Percentiles rank a stretch among this genome's conserved stretches.
Conservation (phyloP, 2,113 vertebrate genomes). For the Ursus arctos region DNA sequence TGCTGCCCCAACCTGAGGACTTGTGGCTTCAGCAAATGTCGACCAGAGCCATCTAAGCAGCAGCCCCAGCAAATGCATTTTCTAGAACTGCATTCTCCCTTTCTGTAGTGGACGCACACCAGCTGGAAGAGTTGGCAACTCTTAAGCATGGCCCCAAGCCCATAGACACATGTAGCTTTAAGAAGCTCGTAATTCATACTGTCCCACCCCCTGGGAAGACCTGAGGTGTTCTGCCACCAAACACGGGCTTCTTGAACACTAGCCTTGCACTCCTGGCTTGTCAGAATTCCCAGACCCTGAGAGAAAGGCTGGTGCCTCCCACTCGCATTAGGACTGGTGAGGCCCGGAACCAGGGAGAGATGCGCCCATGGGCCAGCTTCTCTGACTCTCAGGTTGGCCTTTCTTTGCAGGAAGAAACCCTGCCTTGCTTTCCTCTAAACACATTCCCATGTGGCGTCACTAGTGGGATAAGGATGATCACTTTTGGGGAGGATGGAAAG, state of each 20-base stretch:
- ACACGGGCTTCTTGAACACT: background rate
- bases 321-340: background rate
- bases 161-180: background rate
- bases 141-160: background rate
- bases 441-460: background rate
- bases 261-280: background rate
- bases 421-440: background rate
- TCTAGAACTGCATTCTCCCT: slow-evolving; percentile 5
- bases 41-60: slow-evolving; percentile 79
- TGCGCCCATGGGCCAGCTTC: background rate
- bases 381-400: background rate
- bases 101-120: slow-evolving; percentile 42
- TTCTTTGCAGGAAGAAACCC: background rate
- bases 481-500: background rate
- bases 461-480: background rate
- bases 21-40: slow-evolving; percentile 81
- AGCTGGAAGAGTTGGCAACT: slow-evolving; percentile 39
- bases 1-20: slow-evolving; percentile 73
- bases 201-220: background rate
- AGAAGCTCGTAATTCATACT: background rate
- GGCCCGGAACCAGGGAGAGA: background rate
- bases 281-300: background rate
- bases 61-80: slow-evolving; percentile 80
- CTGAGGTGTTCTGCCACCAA: too few species aligned
- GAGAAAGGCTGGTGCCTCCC: background rate